Base-by-base conservation (phyloP, 2,113 vertebrate genomes). In the Nesoenas mayeri region DNA sequence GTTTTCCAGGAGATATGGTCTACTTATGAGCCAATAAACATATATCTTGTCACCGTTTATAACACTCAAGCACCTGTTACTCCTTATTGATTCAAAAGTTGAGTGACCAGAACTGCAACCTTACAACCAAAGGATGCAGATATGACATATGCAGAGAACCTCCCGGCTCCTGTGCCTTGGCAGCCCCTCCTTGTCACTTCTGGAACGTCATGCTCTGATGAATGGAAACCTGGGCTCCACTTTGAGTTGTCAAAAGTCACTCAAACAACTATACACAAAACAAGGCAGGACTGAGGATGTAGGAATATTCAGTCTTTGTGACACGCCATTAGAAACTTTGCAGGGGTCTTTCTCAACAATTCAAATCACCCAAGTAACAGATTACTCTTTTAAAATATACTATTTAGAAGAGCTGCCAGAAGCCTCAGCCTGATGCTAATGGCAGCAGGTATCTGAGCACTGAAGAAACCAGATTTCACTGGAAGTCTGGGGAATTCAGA, bases 161-260 rank as follows among this genome's bases (percentile, higher is more conserved):
- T 56, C 42, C 36, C 21, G 4, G 42, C 48, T 91, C 48, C 38
- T 60, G 62, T 6, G 10, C 34, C 56, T n/a, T 24, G 18, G 31
- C 73, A 48, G 6, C 47, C 47, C 12, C 29, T 73, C 32, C n/a
- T 34, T 53, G 34, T 3, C 44, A 36, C 34, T 85, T 36, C 29
- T 22, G 11, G 48, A n/a, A 3, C 0, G 8, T 7, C 12, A 5
- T 19, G 13, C 29, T n/a, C 78, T 51, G 61, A 42, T 4, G 5
- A 62, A 73, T n/a, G 29, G 54, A 64, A 72, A 54, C 24, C 24
- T 10, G 7, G 14, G 44, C 65, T 47, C n/a, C 47, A 36, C 29
- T 29, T 9, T 6, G 31, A 42, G 19, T 29, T 72, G 25, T 65
- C 57, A 78, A 79, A 67, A 51, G 47, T 78, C 62, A 15, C 53